Conservation (phyloP, 2,113 vertebrate genomes). For the Elgaria multicarinata region DNA sequence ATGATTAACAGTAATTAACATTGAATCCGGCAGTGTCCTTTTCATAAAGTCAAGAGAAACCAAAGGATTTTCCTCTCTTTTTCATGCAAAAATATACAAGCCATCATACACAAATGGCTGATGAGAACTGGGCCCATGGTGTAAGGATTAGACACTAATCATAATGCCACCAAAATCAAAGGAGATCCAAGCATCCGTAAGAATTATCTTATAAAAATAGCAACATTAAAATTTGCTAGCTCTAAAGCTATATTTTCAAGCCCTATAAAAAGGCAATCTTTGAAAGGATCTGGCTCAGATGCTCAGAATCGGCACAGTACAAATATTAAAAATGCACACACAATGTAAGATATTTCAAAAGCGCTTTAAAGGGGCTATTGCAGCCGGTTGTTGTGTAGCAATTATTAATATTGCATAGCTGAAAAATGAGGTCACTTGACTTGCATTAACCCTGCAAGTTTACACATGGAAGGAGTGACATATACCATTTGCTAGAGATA, state of each 20-base stretch:
- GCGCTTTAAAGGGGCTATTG: conserved; percentile 55
- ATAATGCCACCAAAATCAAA: conserved; percentile 69
- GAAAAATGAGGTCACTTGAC: conserved; percentile 82
- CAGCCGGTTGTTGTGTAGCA: conserved; percentile 66
- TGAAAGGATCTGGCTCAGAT: conserved; percentile 79
- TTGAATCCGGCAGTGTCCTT: conserved; percentile 39
- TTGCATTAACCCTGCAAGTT: conserved; percentile 78
- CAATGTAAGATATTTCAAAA: conserved; percentile 60
- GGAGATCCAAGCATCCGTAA: conserved; percentile 70
- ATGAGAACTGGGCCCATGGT: conserved; percentile 22
- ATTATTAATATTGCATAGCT: conserved; percentile 82
- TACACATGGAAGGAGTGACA: conserved; percentile 53
- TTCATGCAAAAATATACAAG: conserved; percentile 37
- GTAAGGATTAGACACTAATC: conserved; percentile 35
- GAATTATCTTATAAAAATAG: conserved; percentile 82
- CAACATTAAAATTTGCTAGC: conserved; percentile 76
- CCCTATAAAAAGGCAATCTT: conserved; percentile 81
- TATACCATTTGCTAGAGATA: conserved; percentile 38
- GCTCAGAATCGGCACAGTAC: conserved; percentile 61
- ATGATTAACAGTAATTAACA: conserved; percentile 26
- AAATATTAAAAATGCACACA: conserved; percentile 67
- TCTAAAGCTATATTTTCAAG: conserved; percentile 70
- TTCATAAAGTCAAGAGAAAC: conserved; percentile 24
- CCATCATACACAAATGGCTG: conserved; percentile 34
- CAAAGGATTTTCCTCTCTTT: conserved; percentile 20